Evolutionary conservation across 35 echinoderm and acorn worm genomes (phyloP).

Genomic region (Ptychodera flava): DNA sequence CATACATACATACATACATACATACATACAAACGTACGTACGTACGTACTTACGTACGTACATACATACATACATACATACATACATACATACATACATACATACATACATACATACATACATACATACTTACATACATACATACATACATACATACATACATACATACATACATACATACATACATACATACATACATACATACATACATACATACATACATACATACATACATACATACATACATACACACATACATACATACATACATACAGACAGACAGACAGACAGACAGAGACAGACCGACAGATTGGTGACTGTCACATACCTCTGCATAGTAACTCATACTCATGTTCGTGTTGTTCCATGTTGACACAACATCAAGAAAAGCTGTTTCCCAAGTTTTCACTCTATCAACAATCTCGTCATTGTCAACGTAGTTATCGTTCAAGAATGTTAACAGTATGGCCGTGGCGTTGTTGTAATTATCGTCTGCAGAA

Average conservation of each 20-base stretch:
- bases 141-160: conserved; percentile 2
- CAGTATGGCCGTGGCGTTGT: conserved; percentile 50
- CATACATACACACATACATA: not conserved
- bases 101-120: too few relatives aligned
- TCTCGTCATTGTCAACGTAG: conserved; percentile 44
- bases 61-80: too few relatives aligned
- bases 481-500: conserved; percentile 52
- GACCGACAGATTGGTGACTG: too few relatives aligned
- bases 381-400: conserved; percentile 74
- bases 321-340: conserved; percentile 80
- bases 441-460: conserved; percentile 64
- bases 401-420: conserved; percentile 20
- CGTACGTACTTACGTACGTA: too few relatives aligned
- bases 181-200: conserved; percentile 2
- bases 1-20: too few relatives aligned
- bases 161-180: conserved; percentile 2
- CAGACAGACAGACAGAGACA: not conserved
- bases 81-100: too few relatives aligned
- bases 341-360: conserved; percentile 52
- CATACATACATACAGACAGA: not conserved
- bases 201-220: not conserved
- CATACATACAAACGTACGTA: too few relatives aligned
- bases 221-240: not conserved
- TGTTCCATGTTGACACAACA: conserved; percentile 49
- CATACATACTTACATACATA: not conserved